A percentile compares a stretch with the other conserved stretches of the same genome.
Conservation (phyloP, 2,113 vertebrate genomes). For the Euleptes europaea region DNA sequence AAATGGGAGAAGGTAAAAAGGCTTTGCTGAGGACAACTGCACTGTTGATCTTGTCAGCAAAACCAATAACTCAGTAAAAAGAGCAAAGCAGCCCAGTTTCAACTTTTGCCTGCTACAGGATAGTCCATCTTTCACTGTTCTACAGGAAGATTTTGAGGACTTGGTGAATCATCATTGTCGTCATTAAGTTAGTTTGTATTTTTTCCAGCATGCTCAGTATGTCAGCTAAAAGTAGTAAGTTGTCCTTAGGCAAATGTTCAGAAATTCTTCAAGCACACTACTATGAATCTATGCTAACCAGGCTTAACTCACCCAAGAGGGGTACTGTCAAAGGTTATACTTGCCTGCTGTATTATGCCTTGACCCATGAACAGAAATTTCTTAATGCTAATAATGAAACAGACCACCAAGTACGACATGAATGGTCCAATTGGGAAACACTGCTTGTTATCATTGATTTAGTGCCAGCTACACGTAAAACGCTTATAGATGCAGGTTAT, state of each 20-base stretch:
- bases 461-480: not conserved
- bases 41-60: not conserved
- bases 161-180: no score
- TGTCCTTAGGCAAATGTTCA: not conserved
- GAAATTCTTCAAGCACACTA: not conserved
- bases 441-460: not conserved
- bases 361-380: not conserved
- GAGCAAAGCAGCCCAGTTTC: not conserved
- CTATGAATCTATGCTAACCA: not conserved
- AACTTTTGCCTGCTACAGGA: not conserved
- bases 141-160: not conserved
- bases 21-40: not conserved
- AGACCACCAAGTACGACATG: no score
- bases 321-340: not conserved
- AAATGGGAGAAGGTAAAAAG: not conserved
- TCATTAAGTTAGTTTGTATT: not conserved
- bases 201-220: not conserved
- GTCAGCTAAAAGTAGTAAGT: not conserved
- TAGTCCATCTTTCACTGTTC: not conserved
- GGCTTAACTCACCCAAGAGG: not conserved
- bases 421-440: not conserved
- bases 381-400: not conserved
- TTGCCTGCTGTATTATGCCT: not conserved
- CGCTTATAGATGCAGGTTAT: not conserved
- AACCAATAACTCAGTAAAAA: not conserved